phyloP scores from a whole-genome alignment of 1,140 invertebrate genomes.

The Bombus haemorrhoidalis region DNA sequence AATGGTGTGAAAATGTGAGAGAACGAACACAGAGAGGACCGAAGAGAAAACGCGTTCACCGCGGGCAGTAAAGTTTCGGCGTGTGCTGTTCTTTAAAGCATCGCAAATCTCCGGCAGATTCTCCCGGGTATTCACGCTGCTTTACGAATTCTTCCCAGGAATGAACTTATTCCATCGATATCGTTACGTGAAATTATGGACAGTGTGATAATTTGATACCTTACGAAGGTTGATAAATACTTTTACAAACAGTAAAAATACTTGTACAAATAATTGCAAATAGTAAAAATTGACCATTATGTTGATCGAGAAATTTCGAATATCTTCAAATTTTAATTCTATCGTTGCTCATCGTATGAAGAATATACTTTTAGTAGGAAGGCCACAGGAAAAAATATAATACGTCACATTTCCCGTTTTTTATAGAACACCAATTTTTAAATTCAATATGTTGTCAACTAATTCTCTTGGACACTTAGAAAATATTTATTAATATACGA shows the following conservation, averaged over 20 bases:
- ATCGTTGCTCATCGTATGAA: too few relatives aligned
- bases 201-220: not conserved
- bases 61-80: conserved; percentile 62
- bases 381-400: too few relatives aligned
- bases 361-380: too few relatives aligned
- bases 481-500: too few relatives aligned
- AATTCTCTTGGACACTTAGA: too few relatives aligned
- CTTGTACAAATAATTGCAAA: too few relatives aligned
- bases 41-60: conserved; percentile 30
- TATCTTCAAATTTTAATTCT: too few relatives aligned
- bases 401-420: too few relatives aligned
- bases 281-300: too few relatives aligned
- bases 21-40: conserved; percentile 13
- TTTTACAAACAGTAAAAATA: not conserved
- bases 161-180: conserved; percentile 38
- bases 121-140: conserved; percentile 8
- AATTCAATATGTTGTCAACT: too few relatives aligned
- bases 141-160: conserved; percentile 22
- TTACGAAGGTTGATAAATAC: not conserved
- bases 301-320: too few relatives aligned
- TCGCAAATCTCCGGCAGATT: conserved; percentile 67
- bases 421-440: too few relatives aligned
- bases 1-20: conserved; percentile 11
- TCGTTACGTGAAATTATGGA: not conserved
- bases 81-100: conserved; percentile 67